Base-by-base conservation (phyloP, 1,140 invertebrate genomes). In the Zaprionus taronus region DNA sequence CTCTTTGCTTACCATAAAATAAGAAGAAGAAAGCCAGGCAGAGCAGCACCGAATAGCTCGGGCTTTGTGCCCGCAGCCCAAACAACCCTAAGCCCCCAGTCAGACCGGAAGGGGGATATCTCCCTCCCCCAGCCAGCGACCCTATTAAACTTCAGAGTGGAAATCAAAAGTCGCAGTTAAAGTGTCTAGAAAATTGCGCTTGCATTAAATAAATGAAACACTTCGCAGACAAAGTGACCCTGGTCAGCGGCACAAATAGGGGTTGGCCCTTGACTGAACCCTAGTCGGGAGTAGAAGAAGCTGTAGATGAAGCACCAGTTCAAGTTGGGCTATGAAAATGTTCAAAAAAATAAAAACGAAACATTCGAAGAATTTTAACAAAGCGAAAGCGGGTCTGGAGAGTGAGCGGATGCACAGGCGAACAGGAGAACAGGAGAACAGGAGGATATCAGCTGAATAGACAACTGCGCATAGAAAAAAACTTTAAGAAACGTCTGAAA, bases 171-270 rank as follows among this genome's bases (percentile, higher is more conserved):
- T 85, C 79, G 82, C 77, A 68, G 79, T 84, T 84, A 90, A 90
- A 90, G 81, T 90, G 85, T 90, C 85, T 91, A 90, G 86, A 83
- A 90, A 90, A 90, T 90, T 90, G 86, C 82, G 82, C 83, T 85
- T 90, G 85, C 81, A 90, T 90, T 90, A 90, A 90, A 90, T 90
- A 90, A 90, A 90, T 90, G 85, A 90, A 90, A 90, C 75, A 82
- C 76, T 83, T 76, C n/a, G 63, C 61, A 66, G 73, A 79, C 70
- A 67, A 78, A 84, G 75, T 84, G 81, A 81, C 85, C 83, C 74
- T 60, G 81, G 70, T 66, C 70, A 62, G 72, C 44, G 57, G 47
- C 44, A 22, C 20, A 67, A 67, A 66, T 66, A 58, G 74, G 63
- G 69, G 63, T 67, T 77, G 74, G 51, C 73, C 26, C 61, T 47